These are phyloP conservation scores for Odontesthes bonariensis DNA, from an alignment of 2,113 vertebrate species.

Conservation along the genomic window DNA sequence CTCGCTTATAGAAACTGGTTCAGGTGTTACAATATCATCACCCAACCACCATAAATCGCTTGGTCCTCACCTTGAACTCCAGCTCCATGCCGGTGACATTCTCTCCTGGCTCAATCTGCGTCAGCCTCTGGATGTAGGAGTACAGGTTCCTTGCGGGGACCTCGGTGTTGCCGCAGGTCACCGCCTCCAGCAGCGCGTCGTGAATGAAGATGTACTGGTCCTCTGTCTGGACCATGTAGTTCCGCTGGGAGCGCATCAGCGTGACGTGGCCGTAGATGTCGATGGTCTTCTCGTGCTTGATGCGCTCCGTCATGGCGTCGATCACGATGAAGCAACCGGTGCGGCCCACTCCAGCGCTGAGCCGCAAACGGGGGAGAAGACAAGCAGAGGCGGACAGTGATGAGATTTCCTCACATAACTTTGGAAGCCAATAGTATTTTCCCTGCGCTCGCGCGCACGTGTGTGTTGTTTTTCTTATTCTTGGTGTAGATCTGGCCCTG, in stretches of 20 bases:
- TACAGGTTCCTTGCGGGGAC: conserved; percentile 97
- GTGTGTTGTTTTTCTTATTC: conserved; percentile 2
- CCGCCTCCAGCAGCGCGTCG: conserved; percentile 95
- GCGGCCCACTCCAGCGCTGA: conserved; percentile 96
- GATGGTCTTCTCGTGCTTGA: conserved; percentile 97
- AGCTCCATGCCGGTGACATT: conserved; percentile 98
- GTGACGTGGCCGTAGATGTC: conserved; percentile 99
- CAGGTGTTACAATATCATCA: conserved; percentile 31
- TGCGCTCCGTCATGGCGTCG: conserved; percentile 97
- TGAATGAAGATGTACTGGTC: conserved; percentile 99
- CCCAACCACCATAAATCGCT: conserved; percentile 12
- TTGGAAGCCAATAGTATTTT: not conserved
- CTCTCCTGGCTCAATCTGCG: conserved; percentile 94
- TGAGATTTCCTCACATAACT: conserved; percentile 28
- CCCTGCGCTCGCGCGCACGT: not conserved
- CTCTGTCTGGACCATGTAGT: conserved; percentile 99
- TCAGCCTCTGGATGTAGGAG: conserved; percentile 98
- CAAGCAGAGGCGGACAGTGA: not conserved
- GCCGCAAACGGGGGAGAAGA: conserved; percentile 31
- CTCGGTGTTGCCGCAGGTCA: conserved; percentile 98
- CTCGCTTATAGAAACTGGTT: conserved; percentile 6
- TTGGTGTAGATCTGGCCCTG: conserved; percentile 25
- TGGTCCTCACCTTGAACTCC: conserved; percentile 92
- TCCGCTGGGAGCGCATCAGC: conserved; percentile 98
- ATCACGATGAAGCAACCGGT: conserved; percentile 99